Percentiles rank a stretch among this genome's conserved stretches.
phyloP scores from a whole-genome alignment of 2,888 invertebrate species.

The Augiades crinisus region DNA sequence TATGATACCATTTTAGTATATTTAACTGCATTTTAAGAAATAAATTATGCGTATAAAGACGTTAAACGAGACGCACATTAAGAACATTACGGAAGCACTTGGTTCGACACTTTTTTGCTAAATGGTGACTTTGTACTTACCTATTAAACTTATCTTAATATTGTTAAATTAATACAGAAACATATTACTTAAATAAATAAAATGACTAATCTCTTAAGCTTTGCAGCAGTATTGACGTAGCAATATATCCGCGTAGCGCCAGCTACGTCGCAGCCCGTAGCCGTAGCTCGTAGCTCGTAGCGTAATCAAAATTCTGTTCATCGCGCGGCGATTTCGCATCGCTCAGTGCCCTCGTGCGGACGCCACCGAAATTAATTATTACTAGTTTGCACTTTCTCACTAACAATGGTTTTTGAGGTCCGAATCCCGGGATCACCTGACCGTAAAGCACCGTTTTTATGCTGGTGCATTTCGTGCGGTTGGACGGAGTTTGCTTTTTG shows the following conservation, averaged over 20 bases:
- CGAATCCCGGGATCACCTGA: conserved; percentile 7
- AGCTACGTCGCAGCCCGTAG: background rate
- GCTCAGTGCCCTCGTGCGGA: conserved; percentile 12
- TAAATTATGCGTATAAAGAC: too few species aligned
- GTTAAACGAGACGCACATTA: too few species aligned
- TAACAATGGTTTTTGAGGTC: conserved; percentile 1
- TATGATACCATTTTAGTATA: too few species aligned
- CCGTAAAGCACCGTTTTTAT: conserved; percentile 7
- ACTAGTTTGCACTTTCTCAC: conserved; percentile 24
- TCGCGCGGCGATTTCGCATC: conserved; percentile 19
- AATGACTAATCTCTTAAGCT: too few species aligned
- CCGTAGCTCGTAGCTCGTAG: conserved; percentile 10
- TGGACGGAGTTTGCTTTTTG: background rate
- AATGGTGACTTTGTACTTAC: too few species aligned
- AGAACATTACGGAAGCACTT: too few species aligned
- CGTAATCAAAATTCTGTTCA: conserved; percentile 24
- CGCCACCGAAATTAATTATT: conserved; percentile 24
- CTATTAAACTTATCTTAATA: too few species aligned
- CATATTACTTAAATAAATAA: too few species aligned
- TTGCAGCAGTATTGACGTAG: background rate
- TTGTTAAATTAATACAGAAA: too few species aligned
- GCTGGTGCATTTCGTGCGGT: background rate
- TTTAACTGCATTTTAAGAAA: too few species aligned
- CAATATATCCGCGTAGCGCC: background rate
- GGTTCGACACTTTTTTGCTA: too few species aligned